These are phyloP conservation scores for Rhegmatorhina hoffmannsi DNA, from an alignment of 2,113 vertebrate genomes.

Conservation along the genomic window DNA sequence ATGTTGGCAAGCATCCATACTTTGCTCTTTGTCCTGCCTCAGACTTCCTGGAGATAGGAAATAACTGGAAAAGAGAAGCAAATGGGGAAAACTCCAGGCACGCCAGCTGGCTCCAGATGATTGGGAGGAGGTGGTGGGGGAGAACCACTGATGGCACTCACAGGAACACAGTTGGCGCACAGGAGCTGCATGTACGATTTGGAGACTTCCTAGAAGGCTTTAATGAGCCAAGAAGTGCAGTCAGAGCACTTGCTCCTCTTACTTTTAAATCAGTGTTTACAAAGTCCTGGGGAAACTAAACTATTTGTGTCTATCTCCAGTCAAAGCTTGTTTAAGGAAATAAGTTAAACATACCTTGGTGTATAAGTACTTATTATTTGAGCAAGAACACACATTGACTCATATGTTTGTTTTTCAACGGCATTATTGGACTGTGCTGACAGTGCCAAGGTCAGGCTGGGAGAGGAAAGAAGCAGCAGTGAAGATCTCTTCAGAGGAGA, in stretches of 20 bases:
- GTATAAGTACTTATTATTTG: not conserved
- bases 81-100: not conserved
- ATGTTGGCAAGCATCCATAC: not conserved
- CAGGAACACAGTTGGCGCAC: constrained; percentile 6
- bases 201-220: constrained; percentile 28
- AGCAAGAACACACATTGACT: not conserved
- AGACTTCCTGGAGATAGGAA: not conserved
- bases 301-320: not conserved
- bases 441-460: not conserved
- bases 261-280: constrained; percentile 11
- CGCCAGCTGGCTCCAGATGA: not conserved
- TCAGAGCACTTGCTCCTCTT: not conserved
- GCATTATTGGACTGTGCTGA: not conserved
- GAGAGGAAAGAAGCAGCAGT: not conserved
- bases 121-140: not conserved
- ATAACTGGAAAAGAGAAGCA: not conserved
- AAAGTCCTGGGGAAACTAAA: not conserved
- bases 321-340: not conserved
- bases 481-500: not conserved
- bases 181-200: not conserved
- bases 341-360: not conserved
- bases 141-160: not conserved
- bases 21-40: not conserved
- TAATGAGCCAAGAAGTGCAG: not conserved
- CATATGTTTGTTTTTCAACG: not conserved